These are phyloP conservation scores for Selene dorsalis DNA, from an alignment of 2,797 vertebrate species.

Conservation along the genomic window DNA sequence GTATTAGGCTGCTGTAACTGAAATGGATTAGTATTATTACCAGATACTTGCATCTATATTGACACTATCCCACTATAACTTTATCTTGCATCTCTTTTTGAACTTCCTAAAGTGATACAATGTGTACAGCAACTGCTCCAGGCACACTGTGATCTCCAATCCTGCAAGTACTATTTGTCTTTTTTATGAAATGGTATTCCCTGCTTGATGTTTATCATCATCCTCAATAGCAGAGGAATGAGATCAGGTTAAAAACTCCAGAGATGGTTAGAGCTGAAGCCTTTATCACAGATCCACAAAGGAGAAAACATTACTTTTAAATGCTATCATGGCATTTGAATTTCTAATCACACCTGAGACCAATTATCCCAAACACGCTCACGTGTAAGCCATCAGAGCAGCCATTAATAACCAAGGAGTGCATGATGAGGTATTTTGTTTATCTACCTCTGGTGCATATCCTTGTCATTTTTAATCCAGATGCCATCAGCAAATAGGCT, in stretches of 20 bases:
- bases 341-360: conserved; percentile 74
- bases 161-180: background rate
- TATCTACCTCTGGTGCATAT: conserved; percentile 70
- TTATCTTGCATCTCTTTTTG: conserved; percentile 37
- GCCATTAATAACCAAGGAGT: conserved; percentile 67
- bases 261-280: background rate
- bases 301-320: conserved; percentile 56
- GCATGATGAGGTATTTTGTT: conserved; percentile 77
- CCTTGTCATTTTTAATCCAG: conserved; percentile 73
- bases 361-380: conserved; percentile 71
- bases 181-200: background rate
- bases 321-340: conserved; percentile 65
- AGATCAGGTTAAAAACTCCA: conserved; percentile 25
- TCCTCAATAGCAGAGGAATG: background rate
- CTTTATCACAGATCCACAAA: conserved; percentile 16
- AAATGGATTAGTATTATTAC: conserved; percentile 64
- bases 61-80: background rate
- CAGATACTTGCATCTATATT: conserved; percentile 44
- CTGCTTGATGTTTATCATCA: background rate
- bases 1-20: conserved; percentile 62
- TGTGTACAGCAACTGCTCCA: conserved; percentile 1
- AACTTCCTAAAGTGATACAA: conserved; percentile 22
- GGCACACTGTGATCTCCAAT: background rate
- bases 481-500: conserved; percentile 29
- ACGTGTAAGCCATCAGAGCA: conserved; percentile 53